A percentile compares a stretch with the other conserved stretches of the same genome.
Conservation (phyloP, 2,113 vertebrate species). For the Notothenia coriiceps region DNA sequence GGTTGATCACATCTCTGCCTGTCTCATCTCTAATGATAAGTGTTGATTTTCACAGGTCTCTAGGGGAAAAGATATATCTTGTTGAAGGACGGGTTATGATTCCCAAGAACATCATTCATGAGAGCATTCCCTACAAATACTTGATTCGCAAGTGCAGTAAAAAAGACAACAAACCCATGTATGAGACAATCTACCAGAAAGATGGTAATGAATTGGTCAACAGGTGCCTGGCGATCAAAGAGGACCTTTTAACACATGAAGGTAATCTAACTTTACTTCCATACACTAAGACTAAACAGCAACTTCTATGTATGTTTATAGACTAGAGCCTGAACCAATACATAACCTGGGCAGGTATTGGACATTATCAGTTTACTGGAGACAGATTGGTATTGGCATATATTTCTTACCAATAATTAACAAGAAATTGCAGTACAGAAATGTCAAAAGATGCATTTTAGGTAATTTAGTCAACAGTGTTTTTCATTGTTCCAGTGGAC, state of each 20-base stretch:
- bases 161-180: accelerated
- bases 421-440: background rate
- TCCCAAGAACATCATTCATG: background rate
- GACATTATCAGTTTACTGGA: background rate
- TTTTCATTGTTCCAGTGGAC: background rate
- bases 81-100: constrained; percentile 67
- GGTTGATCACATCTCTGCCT: accelerated
- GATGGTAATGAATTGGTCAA: accelerated
- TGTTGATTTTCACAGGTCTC: constrained; percentile 52
- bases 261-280: background rate
- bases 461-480: background rate
- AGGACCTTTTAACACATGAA: background rate
- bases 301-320: background rate
- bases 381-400: background rate
- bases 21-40: background rate
- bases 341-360: background rate
- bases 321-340: background rate
- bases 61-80: constrained; percentile 63
- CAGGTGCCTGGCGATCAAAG: constrained; percentile 32
- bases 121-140: constrained; percentile 85
- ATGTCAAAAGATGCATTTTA: background rate
- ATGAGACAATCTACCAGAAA: constrained; percentile 26
- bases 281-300: background rate
- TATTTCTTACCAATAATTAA: background rate
- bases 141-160: accelerated